A percentile compares a stretch with the other conserved stretches of the same genome.
Evolutionary conservation across 2,113 vertebrate species (phyloP).

Genomic region (Perca fluviatilis): DNA sequence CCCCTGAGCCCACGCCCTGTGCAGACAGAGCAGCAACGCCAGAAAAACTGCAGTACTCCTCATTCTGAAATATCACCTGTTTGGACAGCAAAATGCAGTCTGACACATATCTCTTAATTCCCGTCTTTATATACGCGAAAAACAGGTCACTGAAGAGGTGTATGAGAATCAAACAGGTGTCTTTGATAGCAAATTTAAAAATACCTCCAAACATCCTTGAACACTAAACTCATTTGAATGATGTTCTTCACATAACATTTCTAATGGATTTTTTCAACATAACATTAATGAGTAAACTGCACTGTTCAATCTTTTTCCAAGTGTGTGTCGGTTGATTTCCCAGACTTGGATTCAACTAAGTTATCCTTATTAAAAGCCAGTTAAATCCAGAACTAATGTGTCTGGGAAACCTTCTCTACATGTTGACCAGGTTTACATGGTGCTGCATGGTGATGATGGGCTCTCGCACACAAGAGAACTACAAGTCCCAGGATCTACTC

Average conservation of each 20-base stretch:
- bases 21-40: slow-evolving; percentile 25
- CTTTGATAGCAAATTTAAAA: not conserved
- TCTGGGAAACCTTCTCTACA: not conserved
- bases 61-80: slow-evolving; percentile 23
- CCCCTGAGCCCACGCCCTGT: slow-evolving; percentile 2
- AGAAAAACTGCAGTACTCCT: not conserved
- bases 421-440: slow-evolving; percentile 83
- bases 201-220: not conserved
- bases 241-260: too few species aligned
- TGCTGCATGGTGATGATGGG: slow-evolving; percentile 84
- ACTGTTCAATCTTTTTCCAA: not conserved
- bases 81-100: not conserved
- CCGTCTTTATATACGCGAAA: not conserved
- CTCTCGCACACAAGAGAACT: slow-evolving; percentile 86
- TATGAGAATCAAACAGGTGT: slow-evolving; percentile 14
- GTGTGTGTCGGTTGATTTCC: not conserved
- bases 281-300: not conserved
- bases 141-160: not conserved
- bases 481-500: slow-evolving; percentile 75
- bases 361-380: not conserved
- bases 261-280: not conserved
- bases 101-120: not conserved
- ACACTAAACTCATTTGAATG: not conserved
- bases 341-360: not conserved
- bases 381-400: not conserved